These are phyloP conservation scores for Drosophila anomalipes DNA, from an alignment of 2,888 invertebrate genomes.

Conservation along the genomic window DNA sequence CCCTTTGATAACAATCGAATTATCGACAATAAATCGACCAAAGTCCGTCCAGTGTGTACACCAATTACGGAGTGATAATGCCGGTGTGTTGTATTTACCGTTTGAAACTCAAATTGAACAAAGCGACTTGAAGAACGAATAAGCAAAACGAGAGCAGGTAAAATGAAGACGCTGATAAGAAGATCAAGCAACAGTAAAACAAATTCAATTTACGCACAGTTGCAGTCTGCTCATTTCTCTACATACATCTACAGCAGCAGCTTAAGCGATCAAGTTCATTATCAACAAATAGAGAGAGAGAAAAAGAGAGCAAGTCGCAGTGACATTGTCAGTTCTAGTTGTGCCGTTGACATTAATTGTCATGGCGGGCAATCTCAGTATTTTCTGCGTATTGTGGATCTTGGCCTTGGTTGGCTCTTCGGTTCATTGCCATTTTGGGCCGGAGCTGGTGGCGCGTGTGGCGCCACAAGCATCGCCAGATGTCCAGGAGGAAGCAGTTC, in stretches of 20 bases:
- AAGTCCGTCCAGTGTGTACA: constrained; percentile 35
- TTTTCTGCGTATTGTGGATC: constrained; percentile 35
- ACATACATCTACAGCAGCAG: not conserved
- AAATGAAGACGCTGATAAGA: not conserved
- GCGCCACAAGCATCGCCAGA: constrained; percentile 49
- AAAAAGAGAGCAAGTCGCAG: not conserved
- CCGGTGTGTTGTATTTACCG: constrained; percentile 37
- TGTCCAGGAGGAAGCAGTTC: constrained; percentile 64
- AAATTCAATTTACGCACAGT: constrained; percentile 2
- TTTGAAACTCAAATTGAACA: constrained; percentile 41
- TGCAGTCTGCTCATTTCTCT: not conserved
- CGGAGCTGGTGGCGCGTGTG: constrained; percentile 41
- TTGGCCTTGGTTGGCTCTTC: constrained; percentile 30
- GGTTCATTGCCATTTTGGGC: constrained; percentile 25
- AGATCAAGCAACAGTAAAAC: not conserved
- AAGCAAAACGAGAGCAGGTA: not conserved
- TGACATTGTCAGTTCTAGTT: constrained; percentile 28
- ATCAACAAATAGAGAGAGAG: constrained; percentile 24
- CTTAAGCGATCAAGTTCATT: constrained; percentile 27
- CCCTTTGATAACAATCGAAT: not conserved
- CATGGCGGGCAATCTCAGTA: constrained; percentile 26
- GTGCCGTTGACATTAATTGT: constrained; percentile 23
- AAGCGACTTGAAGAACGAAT: not conserved
- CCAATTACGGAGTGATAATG: not conserved
- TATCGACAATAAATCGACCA: constrained; percentile 1